Evolutionary conservation across 2,888 invertebrate species (phyloP).

Genomic region (Oxystoma pomonae): DNA sequence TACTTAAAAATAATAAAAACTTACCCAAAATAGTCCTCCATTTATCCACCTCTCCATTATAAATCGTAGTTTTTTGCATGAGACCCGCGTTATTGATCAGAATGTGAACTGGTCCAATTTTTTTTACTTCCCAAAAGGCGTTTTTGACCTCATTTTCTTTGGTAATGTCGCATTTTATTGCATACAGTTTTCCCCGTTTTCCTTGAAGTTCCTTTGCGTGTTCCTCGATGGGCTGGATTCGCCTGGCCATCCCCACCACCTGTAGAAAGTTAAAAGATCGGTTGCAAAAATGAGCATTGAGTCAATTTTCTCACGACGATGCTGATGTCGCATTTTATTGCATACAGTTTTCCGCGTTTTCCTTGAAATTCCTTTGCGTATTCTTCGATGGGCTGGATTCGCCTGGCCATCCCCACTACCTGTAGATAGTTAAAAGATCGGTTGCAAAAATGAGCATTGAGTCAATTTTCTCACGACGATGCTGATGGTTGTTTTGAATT

Average conservation of each 20-base stretch:
- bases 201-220: slow-evolving; percentile 22
- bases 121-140: slow-evolving; percentile 40
- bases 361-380: slow-evolving; percentile 22
- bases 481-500: no score
- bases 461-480: no score
- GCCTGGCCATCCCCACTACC: slow-evolving; percentile 34
- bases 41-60: slow-evolving; percentile 29
- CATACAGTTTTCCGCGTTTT: slow-evolving; percentile 37
- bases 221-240: slow-evolving; percentile 28
- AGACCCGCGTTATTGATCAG: slow-evolving; percentile 46
- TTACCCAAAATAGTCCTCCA: slow-evolving; percentile 31
- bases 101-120: slow-evolving; percentile 41
- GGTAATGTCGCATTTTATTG: slow-evolving; percentile 40
- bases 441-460: no score
- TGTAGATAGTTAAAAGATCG: no score
- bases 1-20: slow-evolving; percentile 8
- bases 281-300: no score
- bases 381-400: slow-evolving; percentile 28
- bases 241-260: slow-evolving; percentile 34
- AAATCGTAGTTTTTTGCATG: slow-evolving; percentile 24
- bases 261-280: no score
- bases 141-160: slow-evolving; percentile 39
- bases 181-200: slow-evolving; percentile 37
- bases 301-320: no score
- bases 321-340: slow-evolving; percentile 40